phyloP scores from a whole-genome alignment of 2,113 vertebrate genomes.

The Vireo altiloquus region DNA sequence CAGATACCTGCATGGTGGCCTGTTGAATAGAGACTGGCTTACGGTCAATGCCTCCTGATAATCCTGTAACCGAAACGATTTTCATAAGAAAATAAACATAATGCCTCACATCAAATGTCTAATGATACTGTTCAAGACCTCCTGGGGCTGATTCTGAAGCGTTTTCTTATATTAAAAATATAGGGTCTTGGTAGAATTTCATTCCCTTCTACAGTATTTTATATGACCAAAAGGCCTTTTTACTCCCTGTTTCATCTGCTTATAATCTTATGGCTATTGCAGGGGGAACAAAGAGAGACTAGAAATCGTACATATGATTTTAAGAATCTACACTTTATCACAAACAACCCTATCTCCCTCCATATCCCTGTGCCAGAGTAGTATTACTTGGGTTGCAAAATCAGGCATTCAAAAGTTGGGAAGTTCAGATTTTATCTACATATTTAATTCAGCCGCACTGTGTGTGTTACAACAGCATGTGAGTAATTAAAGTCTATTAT shows the following conservation, averaged over 20 bases:
- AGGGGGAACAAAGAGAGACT: not conserved
- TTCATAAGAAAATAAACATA: not conserved
- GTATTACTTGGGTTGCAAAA: slow-evolving; percentile 3
- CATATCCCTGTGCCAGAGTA: not conserved
- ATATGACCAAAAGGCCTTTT: not conserved
- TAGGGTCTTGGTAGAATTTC: not conserved
- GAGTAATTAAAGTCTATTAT: slow-evolving; percentile 39
- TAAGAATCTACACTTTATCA: not conserved
- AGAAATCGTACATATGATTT: not conserved
- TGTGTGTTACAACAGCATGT: slow-evolving; percentile 5
- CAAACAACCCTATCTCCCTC: not conserved
- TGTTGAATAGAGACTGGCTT: not conserved
- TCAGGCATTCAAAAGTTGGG: not conserved
- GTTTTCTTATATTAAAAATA: slow-evolving; percentile 9
- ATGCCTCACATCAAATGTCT: not conserved
- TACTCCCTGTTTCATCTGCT: not conserved
- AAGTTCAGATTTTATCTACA: not conserved
- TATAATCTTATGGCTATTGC: not conserved
- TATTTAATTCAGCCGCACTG: not conserved
- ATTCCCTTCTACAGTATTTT: not conserved
- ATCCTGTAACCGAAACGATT: not conserved
- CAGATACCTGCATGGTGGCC: not conserved
- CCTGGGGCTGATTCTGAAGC: not conserved
- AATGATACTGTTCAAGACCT: not conserved
- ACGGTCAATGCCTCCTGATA: not conserved